Base-by-base conservation (phyloP, 2,113 vertebrate species). In the Serinus canaria region DNA sequence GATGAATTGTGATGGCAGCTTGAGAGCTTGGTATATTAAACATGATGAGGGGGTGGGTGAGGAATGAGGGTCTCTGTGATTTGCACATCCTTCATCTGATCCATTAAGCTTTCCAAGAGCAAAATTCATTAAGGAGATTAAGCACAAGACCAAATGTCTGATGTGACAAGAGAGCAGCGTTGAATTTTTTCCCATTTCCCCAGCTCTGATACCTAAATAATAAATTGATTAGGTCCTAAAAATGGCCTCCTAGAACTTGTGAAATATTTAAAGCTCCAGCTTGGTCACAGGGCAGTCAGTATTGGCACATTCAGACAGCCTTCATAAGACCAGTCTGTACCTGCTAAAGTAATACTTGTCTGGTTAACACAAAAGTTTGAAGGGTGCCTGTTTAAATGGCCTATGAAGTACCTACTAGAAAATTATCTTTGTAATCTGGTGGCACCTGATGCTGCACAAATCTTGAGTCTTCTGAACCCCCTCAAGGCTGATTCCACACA, bases 121-220 rank as follows among this genome's bases (percentile, higher is more conserved):
- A 92, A 87, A 92, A 95, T 79, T 95, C 66, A 58, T 84, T 91
- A 95, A 60, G 73, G 83, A 95, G 44, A 84, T 95, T 91, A 91
- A 87, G 33, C 2, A 0, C 14, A 94, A 84, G 66, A 82, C 63
- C 67, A 80, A 87, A 90, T 31, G 25, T 77, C 72, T 93, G 37
- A 69, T 86, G 67, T 83, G 67, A 88, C 81, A 85, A 56, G 62
- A 62, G 30, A 82, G 15, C 1, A 3, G 20, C 43, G 28, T 4
- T 91, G 74, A 49, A 50, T 62, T 81, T 89, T 82, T 84, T 62
- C 31, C 16, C 37, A 53, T 76, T 94, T 91, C 1, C 33, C 46
- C 25, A 63, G 28, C 49, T 79, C 31, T 75, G 47, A 75, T 78
- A 87, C 31, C 39, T 89, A 68, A 64, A 5, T 87, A 72, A 87